Evolutionary conservation across 2,113 vertebrate species (phyloP).

Genomic region (Himantopus leucocephalus): DNA sequence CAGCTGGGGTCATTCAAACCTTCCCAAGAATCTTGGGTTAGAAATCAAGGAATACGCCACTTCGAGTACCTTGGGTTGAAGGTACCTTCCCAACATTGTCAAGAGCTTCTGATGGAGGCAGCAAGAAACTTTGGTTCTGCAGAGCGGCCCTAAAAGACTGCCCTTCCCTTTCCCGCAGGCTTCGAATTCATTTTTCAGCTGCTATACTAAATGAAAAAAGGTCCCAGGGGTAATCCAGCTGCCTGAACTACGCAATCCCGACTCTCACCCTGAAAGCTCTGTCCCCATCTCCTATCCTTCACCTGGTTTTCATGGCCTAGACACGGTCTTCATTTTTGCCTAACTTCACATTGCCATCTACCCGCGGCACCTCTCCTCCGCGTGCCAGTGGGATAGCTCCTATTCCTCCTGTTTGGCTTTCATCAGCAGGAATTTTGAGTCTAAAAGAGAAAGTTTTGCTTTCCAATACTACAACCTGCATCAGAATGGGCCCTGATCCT

Average conservation of each 20-base stretch:
- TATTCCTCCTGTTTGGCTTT: background rate
- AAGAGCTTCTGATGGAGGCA: background rate
- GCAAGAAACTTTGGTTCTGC: background rate
- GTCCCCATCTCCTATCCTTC: background rate
- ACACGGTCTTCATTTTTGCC: background rate
- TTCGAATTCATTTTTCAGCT: background rate
- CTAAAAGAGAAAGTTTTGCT: background rate
- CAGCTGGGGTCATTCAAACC: background rate
- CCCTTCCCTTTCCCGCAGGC: background rate
- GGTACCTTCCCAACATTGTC: background rate
- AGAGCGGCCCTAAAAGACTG: background rate
- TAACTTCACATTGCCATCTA: background rate
- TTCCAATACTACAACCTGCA: background rate
- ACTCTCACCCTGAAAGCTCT: background rate
- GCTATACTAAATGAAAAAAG: background rate
- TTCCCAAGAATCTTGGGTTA: background rate
- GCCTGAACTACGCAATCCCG: background rate
- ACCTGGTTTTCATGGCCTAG: background rate
- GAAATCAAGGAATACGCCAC: background rate
- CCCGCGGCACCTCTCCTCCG: background rate
- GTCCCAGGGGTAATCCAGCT: background rate
- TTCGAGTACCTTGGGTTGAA: background rate
- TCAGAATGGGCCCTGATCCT: background rate
- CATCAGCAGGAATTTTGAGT: background rate
- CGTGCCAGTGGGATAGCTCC: background rate